Conservation (phyloP, 2,888 invertebrate species). For the Cantharis flavilabris region DNA sequence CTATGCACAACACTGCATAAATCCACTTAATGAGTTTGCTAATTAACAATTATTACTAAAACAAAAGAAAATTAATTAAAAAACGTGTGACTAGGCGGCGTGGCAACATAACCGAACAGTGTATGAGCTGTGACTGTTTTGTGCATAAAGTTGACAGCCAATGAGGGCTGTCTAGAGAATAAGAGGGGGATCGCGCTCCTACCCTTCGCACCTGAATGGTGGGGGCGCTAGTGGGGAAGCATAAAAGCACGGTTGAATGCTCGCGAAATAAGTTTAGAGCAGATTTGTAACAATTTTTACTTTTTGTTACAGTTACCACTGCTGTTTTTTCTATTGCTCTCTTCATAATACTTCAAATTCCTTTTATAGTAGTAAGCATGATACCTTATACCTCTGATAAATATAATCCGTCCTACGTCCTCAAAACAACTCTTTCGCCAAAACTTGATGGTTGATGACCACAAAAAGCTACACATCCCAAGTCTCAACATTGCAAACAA, state of each 20-base stretch:
- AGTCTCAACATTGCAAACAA: neutral
- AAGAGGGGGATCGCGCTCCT: slow-evolving; percentile 53
- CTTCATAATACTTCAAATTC: slow-evolving; percentile 31
- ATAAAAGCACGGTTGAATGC: slow-evolving; percentile 52
- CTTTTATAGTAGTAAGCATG: neutral
- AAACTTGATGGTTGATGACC: neutral
- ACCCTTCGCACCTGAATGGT: slow-evolving; percentile 50
- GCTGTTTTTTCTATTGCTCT: slow-evolving; percentile 18
- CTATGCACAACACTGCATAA: slow-evolving; percentile 45
- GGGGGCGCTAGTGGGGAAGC: slow-evolving; percentile 45
- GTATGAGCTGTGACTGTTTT: slow-evolving; percentile 57
- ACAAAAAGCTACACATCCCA: neutral
- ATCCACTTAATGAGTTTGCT: slow-evolving; percentile 6
- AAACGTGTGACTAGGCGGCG: slow-evolving; percentile 52
- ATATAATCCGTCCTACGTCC: neutral
- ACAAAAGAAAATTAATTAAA: slow-evolving; percentile 21
- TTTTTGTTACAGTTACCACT: slow-evolving; percentile 18
- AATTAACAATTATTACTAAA: slow-evolving; percentile 8
- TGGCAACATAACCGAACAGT: slow-evolving; percentile 56
- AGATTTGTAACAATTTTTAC: slow-evolving; percentile 51
- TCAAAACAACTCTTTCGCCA: neutral
- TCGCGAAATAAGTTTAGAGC: slow-evolving; percentile 55
- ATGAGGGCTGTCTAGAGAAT: slow-evolving; percentile 53
- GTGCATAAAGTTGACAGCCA: slow-evolving; percentile 56
- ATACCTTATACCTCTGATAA: neutral